phyloP scores from a whole-genome alignment of 1,140 invertebrate species.

The Ostrea edulis region DNA sequence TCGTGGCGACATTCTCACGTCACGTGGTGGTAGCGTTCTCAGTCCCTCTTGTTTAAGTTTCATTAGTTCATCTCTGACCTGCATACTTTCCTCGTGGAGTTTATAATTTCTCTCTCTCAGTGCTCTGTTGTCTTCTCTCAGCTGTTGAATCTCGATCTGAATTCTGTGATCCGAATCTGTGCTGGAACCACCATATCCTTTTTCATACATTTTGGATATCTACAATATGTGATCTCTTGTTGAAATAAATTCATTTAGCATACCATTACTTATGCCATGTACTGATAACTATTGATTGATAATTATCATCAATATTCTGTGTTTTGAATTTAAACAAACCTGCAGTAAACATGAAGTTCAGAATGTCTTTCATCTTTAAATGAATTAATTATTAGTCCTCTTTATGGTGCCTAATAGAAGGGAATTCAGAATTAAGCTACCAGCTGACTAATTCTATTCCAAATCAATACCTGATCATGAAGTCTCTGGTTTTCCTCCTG shows the following conservation, averaged over 20 bases:
- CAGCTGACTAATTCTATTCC: background rate
- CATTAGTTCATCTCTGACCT: constrained; percentile 57
- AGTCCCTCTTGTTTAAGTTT: constrained; percentile 45
- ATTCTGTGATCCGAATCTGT: constrained; percentile 48
- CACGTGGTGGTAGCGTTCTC: background rate
- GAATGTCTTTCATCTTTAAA: too few species aligned
- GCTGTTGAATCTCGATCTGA: constrained; percentile 61
- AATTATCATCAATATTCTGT: too few species aligned
- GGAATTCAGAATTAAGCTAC: too few species aligned
- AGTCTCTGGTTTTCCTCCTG: constrained; percentile 57
- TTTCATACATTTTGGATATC: constrained; percentile 56
- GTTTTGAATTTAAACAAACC: too few species aligned
- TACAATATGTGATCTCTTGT: constrained; percentile 34
- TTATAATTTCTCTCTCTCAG: constrained; percentile 68
- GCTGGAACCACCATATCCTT: constrained; percentile 50
- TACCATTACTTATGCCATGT: too few species aligned
- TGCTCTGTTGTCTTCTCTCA: constrained; percentile 65
- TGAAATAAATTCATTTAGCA: background rate
- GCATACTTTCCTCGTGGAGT: constrained; percentile 70
- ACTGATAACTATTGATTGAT: too few species aligned
- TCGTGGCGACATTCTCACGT: background rate
- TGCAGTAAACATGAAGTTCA: too few species aligned
- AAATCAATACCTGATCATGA: constrained; percentile 58
- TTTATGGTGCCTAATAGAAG: too few species aligned
- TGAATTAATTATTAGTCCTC: too few species aligned